Evolutionary conservation across 53 echinoderm and acorn worm genomes (phyloP).

Genomic region (Echinometra lucunter): DNA sequence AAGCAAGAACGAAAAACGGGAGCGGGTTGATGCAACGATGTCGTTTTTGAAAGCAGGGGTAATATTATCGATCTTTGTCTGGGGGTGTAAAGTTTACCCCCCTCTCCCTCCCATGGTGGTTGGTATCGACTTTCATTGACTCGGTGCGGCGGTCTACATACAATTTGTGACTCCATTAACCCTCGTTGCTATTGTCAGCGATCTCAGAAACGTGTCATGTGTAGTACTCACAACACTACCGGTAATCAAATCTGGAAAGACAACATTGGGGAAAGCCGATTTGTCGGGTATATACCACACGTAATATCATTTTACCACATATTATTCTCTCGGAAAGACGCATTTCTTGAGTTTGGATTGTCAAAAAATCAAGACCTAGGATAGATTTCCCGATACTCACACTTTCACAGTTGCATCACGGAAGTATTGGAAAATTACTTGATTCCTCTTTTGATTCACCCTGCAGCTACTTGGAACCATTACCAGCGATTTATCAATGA

Average conservation of each 20-base stretch:
- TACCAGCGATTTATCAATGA: background rate
- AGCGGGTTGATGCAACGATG: background rate
- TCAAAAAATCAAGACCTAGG: background rate
- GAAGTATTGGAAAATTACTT: background rate
- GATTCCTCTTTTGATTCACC: background rate
- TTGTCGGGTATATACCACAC: background rate
- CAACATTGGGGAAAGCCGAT: background rate
- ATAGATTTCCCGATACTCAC: background rate
- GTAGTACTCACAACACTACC: conserved; percentile 1
- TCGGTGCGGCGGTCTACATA: conserved; percentile 21
- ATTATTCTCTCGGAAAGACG: background rate
- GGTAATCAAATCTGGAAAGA: background rate
- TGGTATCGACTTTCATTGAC: conserved; percentile 59
- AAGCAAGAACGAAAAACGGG: background rate
- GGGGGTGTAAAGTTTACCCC: conserved; percentile 54
- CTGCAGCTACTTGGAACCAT: background rate
- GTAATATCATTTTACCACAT: background rate
- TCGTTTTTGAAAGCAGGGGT: conserved; percentile 2
- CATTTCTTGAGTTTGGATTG: background rate
- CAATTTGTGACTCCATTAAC: conserved; percentile 64
- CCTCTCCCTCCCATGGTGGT: conserved; percentile 21
- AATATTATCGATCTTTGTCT: conserved; percentile 56
- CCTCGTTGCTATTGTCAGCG: conserved; percentile 51
- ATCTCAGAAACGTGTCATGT: conserved; percentile 11
- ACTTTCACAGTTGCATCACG: background rate